Base-by-base conservation (phyloP, 2,888 invertebrate species). In the Brachyopa scutellaris region DNA sequence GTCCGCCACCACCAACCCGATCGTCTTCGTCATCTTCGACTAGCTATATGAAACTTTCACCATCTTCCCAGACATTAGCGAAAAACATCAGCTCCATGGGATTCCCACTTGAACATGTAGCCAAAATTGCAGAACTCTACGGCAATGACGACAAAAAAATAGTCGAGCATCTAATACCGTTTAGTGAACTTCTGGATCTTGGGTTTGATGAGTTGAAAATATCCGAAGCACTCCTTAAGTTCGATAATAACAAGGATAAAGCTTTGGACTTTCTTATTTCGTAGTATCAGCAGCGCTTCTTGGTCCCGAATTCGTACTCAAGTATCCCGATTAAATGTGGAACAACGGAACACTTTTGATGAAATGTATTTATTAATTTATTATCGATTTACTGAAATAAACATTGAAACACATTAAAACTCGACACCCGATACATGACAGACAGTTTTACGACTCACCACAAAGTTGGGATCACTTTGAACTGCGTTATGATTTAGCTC, bases 71-170 rank as follows among this genome's bases (percentile, higher is more conserved):
- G 88, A 92, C 91, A 36, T 91, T 96, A 87, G 95, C 95, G 61
- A 92, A 93, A 87, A 94, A 94, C 84, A 94, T 97, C 73, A 94
- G 94, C 87, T 93, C 94, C 78, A 98, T 98, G 97, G 98, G 98
- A 0, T 98, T 98, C 88, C 95, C 96, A 0, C 88, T 95, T 59
- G 93, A 95, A 72, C 93, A 96, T 89, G 96, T 96, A 13, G 94
- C 95, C 3, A 93, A 96, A 86, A 95, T 96, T n/a, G 95, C 95
- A 85, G 93, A 94, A 85, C 91, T 94, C 55, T 91, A 96, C 84
- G 97, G 97, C 72, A 92, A 92, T 88, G 94, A 96, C 91, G 95
- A 97, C 90, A 97, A 96, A 90, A 96, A 95, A 95, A 93, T 97
- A 85, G 94, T 97, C 70, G 97, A 97, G 88, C 95, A 95, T 90